Base-by-base conservation (phyloP, 1,140 invertebrate genomes). In the Micrasema minimum region DNA sequence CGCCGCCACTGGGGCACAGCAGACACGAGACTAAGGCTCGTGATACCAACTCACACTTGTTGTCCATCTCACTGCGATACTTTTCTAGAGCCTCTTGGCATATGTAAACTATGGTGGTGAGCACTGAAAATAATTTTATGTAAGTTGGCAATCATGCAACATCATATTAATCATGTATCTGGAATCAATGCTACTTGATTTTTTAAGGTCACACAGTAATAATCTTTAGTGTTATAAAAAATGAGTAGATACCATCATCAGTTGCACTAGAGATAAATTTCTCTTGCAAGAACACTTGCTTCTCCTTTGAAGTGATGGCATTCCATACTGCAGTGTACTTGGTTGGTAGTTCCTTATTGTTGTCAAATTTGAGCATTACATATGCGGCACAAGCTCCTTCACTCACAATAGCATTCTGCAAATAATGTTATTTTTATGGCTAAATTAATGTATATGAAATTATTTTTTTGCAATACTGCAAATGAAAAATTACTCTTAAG, bases 211-310 rank as follows among this genome's bases (percentile, higher is more conserved):
- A n/a, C n/a, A n/a, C n/a, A n/a, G n/a, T n/a, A n/a, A n/a, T n/a
- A n/a, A n/a, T n/a, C n/a, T n/a, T n/a, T n/a, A 31, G 26, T 1
- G 18, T 16, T 6, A 46, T 18, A 46, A 7, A 18, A 46, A 14
- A 10, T 51, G 53, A 55, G 23, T 76, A 69, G 38, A 77, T 80
- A 85, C 83, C 82, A 50, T 95, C 92, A 74, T 92, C 88, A n/a
- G 86, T 79, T 45, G 90, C 90, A 16, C 88, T 83, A 10, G 87
- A 77, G 26, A 96, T 80, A 79, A 93, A 92, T 75, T 95, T 93
- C 72, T 97, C 95, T 50, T 91, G 89, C 43, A 94, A 88, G 79
- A 95, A 93, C 51, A 91, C 83, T 75, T 92, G 91, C 77, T 94
- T 95, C 18, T 93, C 89, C 72, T 90, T 81, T 79, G 93, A 91